phyloP scores from a whole-genome alignment of 2,113 vertebrate species.

The Tetrao urogallus region DNA sequence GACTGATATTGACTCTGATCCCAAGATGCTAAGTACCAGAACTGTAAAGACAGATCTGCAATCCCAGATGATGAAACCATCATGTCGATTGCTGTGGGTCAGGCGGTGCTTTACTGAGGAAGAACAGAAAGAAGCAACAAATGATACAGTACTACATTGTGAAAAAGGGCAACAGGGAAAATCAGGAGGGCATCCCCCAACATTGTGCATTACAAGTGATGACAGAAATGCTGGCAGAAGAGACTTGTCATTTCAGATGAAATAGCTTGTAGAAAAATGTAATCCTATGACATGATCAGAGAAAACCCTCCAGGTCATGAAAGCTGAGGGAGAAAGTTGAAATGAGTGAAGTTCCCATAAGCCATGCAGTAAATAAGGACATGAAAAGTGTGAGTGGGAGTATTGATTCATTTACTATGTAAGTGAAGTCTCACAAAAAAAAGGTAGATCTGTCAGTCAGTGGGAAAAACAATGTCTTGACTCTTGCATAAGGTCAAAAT shows the following conservation, averaged over 20 bases:
- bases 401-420: neutral
- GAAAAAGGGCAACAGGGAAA: neutral
- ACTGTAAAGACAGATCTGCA: conserved; percentile 33
- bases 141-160: neutral
- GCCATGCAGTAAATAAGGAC: neutral
- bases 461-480: conserved; percentile 51
- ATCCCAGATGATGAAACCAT: conserved; percentile 42
- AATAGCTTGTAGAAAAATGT: conserved; percentile 52
- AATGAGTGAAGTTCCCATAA: conserved; percentile 20
- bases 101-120: neutral
- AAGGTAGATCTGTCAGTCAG: conserved; percentile 5
- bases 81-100: conserved; percentile 17
- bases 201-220: conserved; percentile 16
- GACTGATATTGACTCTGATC: conserved; percentile 31
- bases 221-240: conserved; percentile 48
- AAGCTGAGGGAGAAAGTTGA: conserved; percentile 32
- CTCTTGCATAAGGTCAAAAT: conserved; percentile 33
- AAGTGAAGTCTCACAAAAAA: neutral
- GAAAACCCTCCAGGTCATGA: conserved; percentile 29
- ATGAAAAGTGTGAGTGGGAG: conserved; percentile 23
- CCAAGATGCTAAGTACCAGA: neutral
- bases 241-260: conserved; percentile 34
- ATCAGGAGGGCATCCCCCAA: neutral
- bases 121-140: neutral
- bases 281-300: conserved; percentile 46